Conservation (phyloP, 2,888 invertebrate species). For the Sipunculus nudus region DNA sequence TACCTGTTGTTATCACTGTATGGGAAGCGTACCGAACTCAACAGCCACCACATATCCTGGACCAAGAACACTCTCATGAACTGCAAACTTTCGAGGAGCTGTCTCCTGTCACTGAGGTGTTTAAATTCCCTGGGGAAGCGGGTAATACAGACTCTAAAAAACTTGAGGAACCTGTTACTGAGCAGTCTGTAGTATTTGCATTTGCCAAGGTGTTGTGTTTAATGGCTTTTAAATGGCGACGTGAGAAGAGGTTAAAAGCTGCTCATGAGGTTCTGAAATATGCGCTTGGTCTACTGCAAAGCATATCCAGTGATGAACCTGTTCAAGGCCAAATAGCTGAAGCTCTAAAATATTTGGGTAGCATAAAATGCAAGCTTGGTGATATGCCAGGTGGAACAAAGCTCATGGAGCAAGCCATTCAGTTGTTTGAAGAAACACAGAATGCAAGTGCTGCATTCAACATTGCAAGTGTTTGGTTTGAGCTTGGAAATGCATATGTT, state of each 20-base stretch:
- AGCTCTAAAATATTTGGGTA: constrained; percentile 55
- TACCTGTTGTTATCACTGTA: constrained; percentile 4
- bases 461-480: constrained; percentile 56
- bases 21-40: constrained; percentile 7
- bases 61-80: constrained; percentile 1
- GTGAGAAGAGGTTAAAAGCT: constrained; percentile 49
- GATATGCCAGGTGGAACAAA: constrained; percentile 55
- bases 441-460: constrained; percentile 51
- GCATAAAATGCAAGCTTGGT: constrained; percentile 55
- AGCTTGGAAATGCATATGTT: constrained; percentile 61
- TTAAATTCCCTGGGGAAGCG: no score
- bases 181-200: no score
- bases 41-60: no score
- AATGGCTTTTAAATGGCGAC: constrained; percentile 49
- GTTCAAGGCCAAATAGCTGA: constrained; percentile 41
- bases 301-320: neutral
- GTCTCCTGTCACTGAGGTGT: constrained; percentile 36
- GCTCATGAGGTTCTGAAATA: constrained; percentile 38
- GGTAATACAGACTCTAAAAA: no score
- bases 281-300: neutral
- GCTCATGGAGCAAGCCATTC: constrained; percentile 56
- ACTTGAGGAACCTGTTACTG: no score
- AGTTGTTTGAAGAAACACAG: constrained; percentile 51
- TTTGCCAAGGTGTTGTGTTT: constrained; percentile 50
- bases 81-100: constrained; percentile 35